These are phyloP conservation scores for Eurois occulta DNA, from an alignment of 2,888 invertebrate genomes.

Conservation along the genomic window DNA sequence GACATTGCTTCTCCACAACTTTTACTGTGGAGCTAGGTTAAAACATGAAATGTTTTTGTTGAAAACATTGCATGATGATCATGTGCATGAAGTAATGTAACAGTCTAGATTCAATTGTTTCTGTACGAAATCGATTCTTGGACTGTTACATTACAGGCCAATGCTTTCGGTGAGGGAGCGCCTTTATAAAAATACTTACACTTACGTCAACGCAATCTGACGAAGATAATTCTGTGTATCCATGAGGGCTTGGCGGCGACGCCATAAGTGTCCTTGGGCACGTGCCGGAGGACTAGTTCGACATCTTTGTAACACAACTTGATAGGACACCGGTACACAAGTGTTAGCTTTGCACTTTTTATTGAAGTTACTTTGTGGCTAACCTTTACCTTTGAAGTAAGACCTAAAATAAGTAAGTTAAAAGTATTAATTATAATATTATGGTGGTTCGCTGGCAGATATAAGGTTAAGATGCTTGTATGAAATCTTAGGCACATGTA, in stretches of 20 bases:
- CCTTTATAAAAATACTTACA: neutral
- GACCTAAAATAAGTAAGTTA: neutral
- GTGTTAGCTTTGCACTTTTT: constrained; percentile 17
- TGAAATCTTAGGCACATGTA: neutral
- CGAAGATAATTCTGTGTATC: neutral
- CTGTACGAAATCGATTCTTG: no score
- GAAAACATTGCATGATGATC: neutral
- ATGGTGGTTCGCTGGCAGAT: neutral
- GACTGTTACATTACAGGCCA: no score
- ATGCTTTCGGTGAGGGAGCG: neutral
- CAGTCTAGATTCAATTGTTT: no score
- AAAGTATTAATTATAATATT: neutral
- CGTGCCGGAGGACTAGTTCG: constrained; percentile 32
- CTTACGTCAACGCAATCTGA: neutral
- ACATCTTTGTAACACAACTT: constrained; percentile 32
- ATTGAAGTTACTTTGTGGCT: neutral
- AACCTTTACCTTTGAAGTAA: neutral
- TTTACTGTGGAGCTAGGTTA: neutral
- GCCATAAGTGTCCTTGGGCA: constrained; percentile 27
- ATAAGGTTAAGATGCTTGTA: neutral
- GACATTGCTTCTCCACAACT: neutral
- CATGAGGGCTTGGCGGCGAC: neutral
- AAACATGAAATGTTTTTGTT: no score
- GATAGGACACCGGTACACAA: neutral
- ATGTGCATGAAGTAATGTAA: neutral